Percentiles rank a stretch among this genome's conserved stretches.
These are phyloP conservation scores for Lepidocolaptes lacrymiger DNA, from an alignment of 2,797 vertebrate species.

Conservation along the genomic window DNA sequence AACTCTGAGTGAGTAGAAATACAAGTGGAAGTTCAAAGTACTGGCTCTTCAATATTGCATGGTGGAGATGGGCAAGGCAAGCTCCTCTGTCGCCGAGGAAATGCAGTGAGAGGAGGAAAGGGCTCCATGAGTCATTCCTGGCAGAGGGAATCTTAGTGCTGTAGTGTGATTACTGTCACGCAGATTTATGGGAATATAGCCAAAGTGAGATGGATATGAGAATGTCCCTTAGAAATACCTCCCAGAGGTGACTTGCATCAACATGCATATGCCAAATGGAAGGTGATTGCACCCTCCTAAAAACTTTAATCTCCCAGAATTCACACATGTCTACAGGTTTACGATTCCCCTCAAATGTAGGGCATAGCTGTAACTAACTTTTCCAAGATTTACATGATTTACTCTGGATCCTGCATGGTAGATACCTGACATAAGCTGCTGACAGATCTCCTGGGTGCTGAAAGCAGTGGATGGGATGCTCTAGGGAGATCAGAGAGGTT, in stretches of 20 bases:
- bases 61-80: background rate
- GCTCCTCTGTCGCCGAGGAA: background rate
- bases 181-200: background rate
- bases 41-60: background rate
- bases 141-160: background rate
- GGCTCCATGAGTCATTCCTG: background rate
- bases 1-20: background rate
- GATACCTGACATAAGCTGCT: background rate
- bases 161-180: background rate
- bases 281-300: background rate
- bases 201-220: background rate
- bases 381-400: background rate
- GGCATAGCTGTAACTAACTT: background rate
- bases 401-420: background rate
- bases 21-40: background rate
- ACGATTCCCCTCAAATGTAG: background rate
- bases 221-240: background rate
- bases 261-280: background rate
- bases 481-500: background rate
- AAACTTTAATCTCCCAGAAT: background rate
- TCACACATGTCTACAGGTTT: background rate
- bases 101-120: background rate
- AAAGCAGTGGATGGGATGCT: background rate
- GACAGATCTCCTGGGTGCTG: background rate
- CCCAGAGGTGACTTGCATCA: background rate